Percentiles rank a stretch among this genome's conserved stretches.
Conservation (phyloP, 1,140 invertebrate species). For the Maconellicoccus hirsutus region DNA sequence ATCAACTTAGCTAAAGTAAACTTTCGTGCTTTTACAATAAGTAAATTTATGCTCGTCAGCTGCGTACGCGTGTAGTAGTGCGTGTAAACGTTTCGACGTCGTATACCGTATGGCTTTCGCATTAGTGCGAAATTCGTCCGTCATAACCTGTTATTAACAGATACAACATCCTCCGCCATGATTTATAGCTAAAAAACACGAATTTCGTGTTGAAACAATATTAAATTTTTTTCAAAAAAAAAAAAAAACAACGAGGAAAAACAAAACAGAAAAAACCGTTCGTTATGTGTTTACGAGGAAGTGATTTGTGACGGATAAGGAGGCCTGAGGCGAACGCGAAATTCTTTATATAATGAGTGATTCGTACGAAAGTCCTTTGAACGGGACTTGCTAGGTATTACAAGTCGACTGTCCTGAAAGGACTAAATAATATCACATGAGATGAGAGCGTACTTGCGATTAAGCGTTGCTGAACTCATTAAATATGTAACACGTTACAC, state of each 20-base stretch:
- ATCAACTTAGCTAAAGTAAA: slow-evolving; percentile 1
- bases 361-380: no score
- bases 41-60: not conserved
- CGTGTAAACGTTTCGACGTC: not conserved
- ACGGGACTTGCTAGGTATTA: no score
- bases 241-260: not conserved
- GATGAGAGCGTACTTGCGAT: no score
- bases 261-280: not conserved
- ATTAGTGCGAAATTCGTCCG: slow-evolving; percentile 2
- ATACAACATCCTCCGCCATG: not conserved
- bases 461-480: no score
- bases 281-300: no score
- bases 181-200: not conserved
- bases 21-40: not conserved
- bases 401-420: no score
- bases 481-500: no score
- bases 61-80: not conserved
- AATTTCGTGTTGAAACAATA: not conserved
- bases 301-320: no score
- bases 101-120: slow-evolving; percentile 2
- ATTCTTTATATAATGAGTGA: no score
- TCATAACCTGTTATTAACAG: slow-evolving; percentile 4
- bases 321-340: no score
- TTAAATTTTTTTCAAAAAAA: not conserved
- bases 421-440: no score